Evolutionary conservation across 2,797 vertebrate species (phyloP).

Genomic region (Bryconaethiops microstoma): DNA sequence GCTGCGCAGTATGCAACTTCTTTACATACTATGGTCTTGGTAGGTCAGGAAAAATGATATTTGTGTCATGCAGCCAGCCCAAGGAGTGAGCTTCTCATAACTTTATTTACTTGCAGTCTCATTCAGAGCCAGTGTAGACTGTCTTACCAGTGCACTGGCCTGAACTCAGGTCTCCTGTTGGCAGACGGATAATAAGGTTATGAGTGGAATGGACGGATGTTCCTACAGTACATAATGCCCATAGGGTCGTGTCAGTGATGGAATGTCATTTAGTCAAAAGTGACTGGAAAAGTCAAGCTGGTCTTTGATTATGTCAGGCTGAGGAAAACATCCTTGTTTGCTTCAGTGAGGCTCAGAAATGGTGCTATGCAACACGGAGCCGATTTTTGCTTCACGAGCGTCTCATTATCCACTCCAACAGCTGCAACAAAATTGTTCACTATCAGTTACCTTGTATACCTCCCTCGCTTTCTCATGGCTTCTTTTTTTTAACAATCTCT

Average conservation of each 20-base stretch:
- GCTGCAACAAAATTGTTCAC: slow-evolving; percentile 17
- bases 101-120: slow-evolving; percentile 60
- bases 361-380: background rate
- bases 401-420: slow-evolving; percentile 22
- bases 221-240: background rate
- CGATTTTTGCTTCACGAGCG: slow-evolving; percentile 23
- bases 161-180: slow-evolving; percentile 28
- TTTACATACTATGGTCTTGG: slow-evolving; percentile 51
- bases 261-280: background rate
- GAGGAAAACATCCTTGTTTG: slow-evolving; percentile 1
- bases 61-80: slow-evolving; percentile 42
- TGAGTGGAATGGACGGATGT: slow-evolving; percentile 10
- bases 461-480: background rate
- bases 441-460: background rate
- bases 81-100: slow-evolving; percentile 10
- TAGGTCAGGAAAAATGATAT: slow-evolving; percentile 46
- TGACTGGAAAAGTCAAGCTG: slow-evolving; percentile 21
- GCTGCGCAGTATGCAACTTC: slow-evolving; percentile 43
- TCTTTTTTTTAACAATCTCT: background rate
- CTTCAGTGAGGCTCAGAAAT: background rate
- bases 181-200: slow-evolving; percentile 38
- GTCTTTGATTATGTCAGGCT: slow-evolving; percentile 5
- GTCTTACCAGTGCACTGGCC: slow-evolving; percentile 39
- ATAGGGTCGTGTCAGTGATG: background rate
- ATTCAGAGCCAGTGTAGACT: slow-evolving; percentile 26